Base-by-base conservation (phyloP, 2,888 invertebrate species). In the Stenurella melanura region DNA sequence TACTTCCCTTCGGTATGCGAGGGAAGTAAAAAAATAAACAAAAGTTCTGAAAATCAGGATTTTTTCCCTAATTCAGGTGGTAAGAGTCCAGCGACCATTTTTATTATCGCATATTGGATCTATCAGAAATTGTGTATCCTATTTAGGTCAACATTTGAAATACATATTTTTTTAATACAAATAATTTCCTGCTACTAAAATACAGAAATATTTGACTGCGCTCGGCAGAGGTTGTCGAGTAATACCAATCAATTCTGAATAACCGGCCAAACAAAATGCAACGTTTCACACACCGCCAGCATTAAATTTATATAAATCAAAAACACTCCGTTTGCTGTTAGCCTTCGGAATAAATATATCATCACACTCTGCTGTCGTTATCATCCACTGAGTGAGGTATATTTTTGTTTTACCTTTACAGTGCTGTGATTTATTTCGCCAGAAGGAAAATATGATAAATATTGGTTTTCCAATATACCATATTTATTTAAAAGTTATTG, bases 301-400 rank as follows among this genome's bases (percentile, higher is more conserved):
- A 61, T 61, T 15, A 61, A 61, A 61, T 61, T 61, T 12, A 61
- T 12, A 61, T 61, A 61, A 61, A 61, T 61, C 61, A 30, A 26
- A n/a, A 61, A 61, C 34, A 61, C 15, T 10, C 61, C 30, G 34
- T 61, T 61, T 30, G 26, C 21, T n/a, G 9, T 30, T 61, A 34
- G 34, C 0, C 30, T n/a, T 34, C 11, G 9, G 61, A 61, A 58
- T 58, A 58, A 34, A 61, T 61, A 61, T 15, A 61, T 34, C 61
- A 61, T 17, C 26, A 30, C 11, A 30, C 11, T 17, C 11, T n/a
- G 30, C 61, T 34, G 26, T n/a, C 15, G 61, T 30, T 61, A 61
- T 61, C 61, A 12, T 30, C 30, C 9, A 9, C 61, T 61, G 30
- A 61, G 17, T 6, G 17, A 15, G n/a, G 17, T 21, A 34, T 15